A percentile compares a stretch with the other conserved stretches of the same genome.
Conservation (phyloP, 1,140 invertebrate genomes). For the Drosophila nasuta region DNA sequence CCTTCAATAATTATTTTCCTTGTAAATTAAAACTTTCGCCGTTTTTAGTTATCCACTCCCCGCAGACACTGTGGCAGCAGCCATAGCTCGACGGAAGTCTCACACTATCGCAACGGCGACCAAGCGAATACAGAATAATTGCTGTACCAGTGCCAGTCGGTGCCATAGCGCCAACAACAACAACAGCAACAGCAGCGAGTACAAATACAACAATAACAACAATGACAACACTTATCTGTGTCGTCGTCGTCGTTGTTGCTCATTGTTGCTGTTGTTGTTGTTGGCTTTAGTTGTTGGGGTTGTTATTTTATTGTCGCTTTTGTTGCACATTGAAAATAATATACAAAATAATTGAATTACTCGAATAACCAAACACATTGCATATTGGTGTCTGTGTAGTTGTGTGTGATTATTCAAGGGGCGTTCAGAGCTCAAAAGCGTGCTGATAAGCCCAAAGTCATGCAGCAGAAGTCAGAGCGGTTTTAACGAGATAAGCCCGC, state of each 20-base stretch:
- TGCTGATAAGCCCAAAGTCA: slow-evolving; percentile 63
- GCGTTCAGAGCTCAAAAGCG: slow-evolving; percentile 56
- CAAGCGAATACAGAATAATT: slow-evolving; percentile 71
- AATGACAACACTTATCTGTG: slow-evolving; percentile 60
- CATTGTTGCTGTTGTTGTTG: slow-evolving; percentile 58
- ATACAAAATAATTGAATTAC: slow-evolving; percentile 83
- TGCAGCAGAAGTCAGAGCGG: slow-evolving; percentile 41
- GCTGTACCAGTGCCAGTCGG: slow-evolving; percentile 78
- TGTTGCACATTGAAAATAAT: slow-evolving; percentile 83
- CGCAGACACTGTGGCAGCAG: not conserved
- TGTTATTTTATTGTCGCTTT: slow-evolving; percentile 80
- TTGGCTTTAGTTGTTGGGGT: slow-evolving; percentile 37
- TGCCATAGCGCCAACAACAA: slow-evolving; percentile 75
- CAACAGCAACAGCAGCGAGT: slow-evolving; percentile 38
- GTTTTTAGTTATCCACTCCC: slow-evolving; percentile 28
- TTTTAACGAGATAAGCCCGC: slow-evolving; percentile 62
- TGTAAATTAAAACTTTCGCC: slow-evolving; percentile 51
- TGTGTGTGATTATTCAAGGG: slow-evolving; percentile 49
- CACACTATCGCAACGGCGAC: slow-evolving; percentile 69
- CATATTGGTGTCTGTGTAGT: slow-evolving; percentile 23
- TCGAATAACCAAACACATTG: slow-evolving; percentile 25
- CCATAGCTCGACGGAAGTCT: slow-evolving; percentile 36
- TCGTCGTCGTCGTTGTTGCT: slow-evolving; percentile 36
- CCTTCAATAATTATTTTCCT: slow-evolving; percentile 48
- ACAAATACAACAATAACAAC: slow-evolving; percentile 52